Conservation (phyloP, 2,113 vertebrate species). For the Colius striatus region DNA sequence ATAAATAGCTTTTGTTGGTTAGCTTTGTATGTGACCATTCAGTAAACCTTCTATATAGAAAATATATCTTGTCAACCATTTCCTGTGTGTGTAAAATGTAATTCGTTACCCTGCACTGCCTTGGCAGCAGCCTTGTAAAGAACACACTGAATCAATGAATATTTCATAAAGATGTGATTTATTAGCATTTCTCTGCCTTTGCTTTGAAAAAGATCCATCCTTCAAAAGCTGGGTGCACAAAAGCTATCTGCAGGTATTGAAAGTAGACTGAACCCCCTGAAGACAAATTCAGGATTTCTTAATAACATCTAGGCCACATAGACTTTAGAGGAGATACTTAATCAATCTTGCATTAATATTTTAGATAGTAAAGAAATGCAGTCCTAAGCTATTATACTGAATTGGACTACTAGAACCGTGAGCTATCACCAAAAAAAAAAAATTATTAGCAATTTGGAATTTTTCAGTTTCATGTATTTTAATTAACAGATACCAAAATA, state of each 20-base stretch:
- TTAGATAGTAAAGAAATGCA: slow-evolving; percentile 58
- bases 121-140: slow-evolving; percentile 72
- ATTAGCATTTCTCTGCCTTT: slow-evolving; percentile 72
- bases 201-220: slow-evolving; percentile 70
- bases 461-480: slow-evolving; percentile 41
- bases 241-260: slow-evolving; percentile 67
- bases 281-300: slow-evolving; percentile 63
- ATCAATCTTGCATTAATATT: slow-evolving; percentile 75
- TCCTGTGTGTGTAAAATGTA: slow-evolving; percentile 71
- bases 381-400: slow-evolving; percentile 44
- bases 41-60: slow-evolving; percentile 61
- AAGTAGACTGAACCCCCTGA: slow-evolving; percentile 63
- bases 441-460: slow-evolving; percentile 32
- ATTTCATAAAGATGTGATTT: slow-evolving; percentile 82
- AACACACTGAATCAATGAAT: slow-evolving; percentile 75
- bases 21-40: slow-evolving; percentile 63
- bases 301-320: slow-evolving; percentile 61
- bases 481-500: slow-evolving; percentile 39
- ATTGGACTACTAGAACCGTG: slow-evolving; percentile 42
- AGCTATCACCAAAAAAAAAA: not conserved
- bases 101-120: slow-evolving; percentile 73
- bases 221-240: slow-evolving; percentile 66
- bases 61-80: slow-evolving; percentile 73
- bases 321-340: slow-evolving; percentile 64
- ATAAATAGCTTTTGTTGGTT: slow-evolving; percentile 65